Percentiles rank a stretch among this genome's conserved stretches.
Evolutionary conservation across 2,797 vertebrate genomes (phyloP).

Genomic region (Zalophus californianus): DNA sequence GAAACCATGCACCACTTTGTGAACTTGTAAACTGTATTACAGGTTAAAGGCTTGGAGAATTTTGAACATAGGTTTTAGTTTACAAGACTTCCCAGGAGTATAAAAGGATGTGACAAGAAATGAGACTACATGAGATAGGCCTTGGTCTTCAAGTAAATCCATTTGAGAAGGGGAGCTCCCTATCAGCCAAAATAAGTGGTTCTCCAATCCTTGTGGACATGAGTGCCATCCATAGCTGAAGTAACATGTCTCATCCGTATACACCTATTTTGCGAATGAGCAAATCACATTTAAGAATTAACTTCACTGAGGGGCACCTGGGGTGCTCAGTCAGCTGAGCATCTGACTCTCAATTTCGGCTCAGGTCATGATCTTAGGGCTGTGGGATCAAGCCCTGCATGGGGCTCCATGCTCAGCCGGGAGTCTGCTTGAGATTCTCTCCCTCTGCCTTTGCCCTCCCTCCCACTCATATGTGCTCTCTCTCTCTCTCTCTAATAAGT

Average conservation of each 20-base stretch:
- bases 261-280: background rate
- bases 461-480: background rate
- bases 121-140: background rate
- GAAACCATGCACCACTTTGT: background rate
- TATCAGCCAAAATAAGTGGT: background rate
- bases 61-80: background rate
- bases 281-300: background rate
- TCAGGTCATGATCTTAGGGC: background rate
- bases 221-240: background rate
- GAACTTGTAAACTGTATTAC: background rate
- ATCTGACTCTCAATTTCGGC: background rate
- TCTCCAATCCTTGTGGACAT: background rate
- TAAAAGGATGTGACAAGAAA: background rate
- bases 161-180: background rate
- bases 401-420: background rate
- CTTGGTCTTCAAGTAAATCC: background rate
- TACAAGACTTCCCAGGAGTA: background rate
- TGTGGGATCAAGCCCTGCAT: fast-evolving
- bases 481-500: background rate
- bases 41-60: slow-evolving; percentile 1
- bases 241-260: background rate
- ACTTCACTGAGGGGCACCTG: background rate
- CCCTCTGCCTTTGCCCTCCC: background rate
- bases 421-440: background rate
- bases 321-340: background rate